Base-by-base conservation (phyloP, 2,113 vertebrate genomes). In the Saccopteryx bilineata region DNA sequence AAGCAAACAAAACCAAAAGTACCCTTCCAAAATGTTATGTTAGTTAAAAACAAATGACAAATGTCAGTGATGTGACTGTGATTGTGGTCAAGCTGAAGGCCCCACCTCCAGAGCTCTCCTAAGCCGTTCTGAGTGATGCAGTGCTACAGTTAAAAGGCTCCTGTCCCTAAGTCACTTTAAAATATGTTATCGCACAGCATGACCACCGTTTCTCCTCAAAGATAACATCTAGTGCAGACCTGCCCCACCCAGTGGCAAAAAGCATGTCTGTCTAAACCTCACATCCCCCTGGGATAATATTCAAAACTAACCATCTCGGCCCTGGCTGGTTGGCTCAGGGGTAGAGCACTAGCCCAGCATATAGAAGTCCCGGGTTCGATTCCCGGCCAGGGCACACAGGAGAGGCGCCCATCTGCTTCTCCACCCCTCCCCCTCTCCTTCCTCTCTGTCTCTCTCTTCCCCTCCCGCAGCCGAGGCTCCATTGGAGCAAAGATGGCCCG, bases 1-100 rank as follows among this genome's bases (percentile, higher is more conserved):
- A 96, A 94, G 52, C 11, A 91, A 95, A 66, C 23, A 93, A 84
- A 96, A 69, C 19, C 90, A 82, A 68, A 97, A 97, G 68, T 50
- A 87, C 2, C 48, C 31, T 84, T 17, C n/a, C n/a, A 9, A 82
- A 80, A 72, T 28, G 7, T n/a, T 60, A 46, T 19, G 15, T 28
- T 28, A 80, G 23, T 75, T 24, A n/a, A 39, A 68, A n/a, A 15
- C 14, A 24, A 75, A 15, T 0, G 3, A n/a, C 15, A 56, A 14
- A 9, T 9, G 11, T 31, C 18, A 52, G 15, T 7, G 39, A 52
- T 0, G 8, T 0, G 28, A 50, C 46, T n/a, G n/a, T 46, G 46
- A 48, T 12, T 31, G 48, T 0, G 17, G 9, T 9, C 18, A 19
- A 66, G 54, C 28, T 28, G n/a, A 75, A 63, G 23, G n/a, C 4